A percentile compares a stretch with the other conserved stretches of the same genome.
phyloP scores from a whole-genome alignment of 2,797 vertebrate genomes.

The Acanthornis magna region DNA sequence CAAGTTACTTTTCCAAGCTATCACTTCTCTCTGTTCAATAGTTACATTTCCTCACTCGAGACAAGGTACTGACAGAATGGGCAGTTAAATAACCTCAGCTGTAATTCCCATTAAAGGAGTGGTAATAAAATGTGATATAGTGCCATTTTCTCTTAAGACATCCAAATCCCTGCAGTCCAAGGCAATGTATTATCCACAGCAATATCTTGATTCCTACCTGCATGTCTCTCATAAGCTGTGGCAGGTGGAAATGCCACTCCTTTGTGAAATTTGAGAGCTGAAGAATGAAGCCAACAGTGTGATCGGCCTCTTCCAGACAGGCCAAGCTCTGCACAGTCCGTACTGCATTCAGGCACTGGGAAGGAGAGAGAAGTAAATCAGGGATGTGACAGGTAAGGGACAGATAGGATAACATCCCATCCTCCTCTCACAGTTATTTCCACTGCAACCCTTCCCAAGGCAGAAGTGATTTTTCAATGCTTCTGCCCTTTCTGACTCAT shows the following conservation, averaged over 20 bases:
- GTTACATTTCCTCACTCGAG: not conserved
- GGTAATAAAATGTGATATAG: not conserved
- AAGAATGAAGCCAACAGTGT: slow-evolving; percentile 96
- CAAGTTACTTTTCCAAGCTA: not conserved
- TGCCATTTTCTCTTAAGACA: not conserved
- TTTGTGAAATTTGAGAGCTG: slow-evolving; percentile 95
- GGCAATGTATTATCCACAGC: not conserved
- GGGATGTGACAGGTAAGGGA: not conserved
- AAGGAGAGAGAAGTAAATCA: not conserved
- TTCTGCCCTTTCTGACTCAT: not conserved
- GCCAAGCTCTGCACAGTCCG: slow-evolving; percentile 92
- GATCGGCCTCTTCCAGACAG: slow-evolving; percentile 95
- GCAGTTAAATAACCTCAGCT: not conserved
- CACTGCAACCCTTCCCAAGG: not conserved
- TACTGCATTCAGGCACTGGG: slow-evolving; percentile 93
- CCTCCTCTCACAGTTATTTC: not conserved
- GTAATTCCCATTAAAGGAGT: not conserved
- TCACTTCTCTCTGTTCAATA: not conserved
- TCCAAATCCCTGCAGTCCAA: not conserved
- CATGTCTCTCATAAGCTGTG: slow-evolving; percentile 89
- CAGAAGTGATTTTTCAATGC: not conserved
- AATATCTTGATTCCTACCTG: slow-evolving; percentile 77
- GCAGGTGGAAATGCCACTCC: slow-evolving; percentile 97
- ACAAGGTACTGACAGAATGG: not conserved
- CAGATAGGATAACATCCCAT: not conserved